phyloP scores from a whole-genome alignment of 2,113 vertebrate genomes.

The Corythoichthys intestinalis region DNA sequence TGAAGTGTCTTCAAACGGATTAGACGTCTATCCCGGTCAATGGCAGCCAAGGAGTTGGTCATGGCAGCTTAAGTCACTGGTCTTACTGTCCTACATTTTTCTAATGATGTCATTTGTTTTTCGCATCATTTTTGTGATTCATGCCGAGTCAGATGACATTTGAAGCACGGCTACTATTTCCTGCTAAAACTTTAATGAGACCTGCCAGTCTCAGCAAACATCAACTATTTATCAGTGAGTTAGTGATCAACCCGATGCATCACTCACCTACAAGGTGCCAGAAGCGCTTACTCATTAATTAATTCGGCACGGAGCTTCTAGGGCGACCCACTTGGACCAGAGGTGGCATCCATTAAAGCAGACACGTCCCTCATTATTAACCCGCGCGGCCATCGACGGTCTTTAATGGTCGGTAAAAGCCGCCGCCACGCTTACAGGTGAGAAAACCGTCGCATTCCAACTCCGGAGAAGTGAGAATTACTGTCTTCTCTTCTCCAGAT shows the following conservation, averaged over 20 bases:
- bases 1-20: no score
- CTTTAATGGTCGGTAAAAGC: constrained; percentile 60
- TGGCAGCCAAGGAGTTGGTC: no score
- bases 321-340: constrained; percentile 33
- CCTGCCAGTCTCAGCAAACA: neutral
- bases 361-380: constrained; percentile 48
- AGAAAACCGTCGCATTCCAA: constrained; percentile 32
- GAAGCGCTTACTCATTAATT: constrained; percentile 34
- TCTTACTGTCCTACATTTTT: neutral
- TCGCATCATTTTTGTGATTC: neutral
- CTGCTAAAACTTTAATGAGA: neutral
- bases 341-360: constrained; percentile 40
- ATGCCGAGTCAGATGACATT: neutral
- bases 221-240: neutral
- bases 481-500: neutral
- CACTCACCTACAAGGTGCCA: constrained; percentile 9
- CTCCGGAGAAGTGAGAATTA: constrained; percentile 19
- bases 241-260: neutral
- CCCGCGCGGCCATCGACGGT: constrained; percentile 49
- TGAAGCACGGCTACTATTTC: neutral
- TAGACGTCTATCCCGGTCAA: no score
- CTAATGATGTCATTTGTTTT: neutral
- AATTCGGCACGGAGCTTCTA: constrained; percentile 13
- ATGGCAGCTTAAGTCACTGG: no score
- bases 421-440: constrained; percentile 32